Evolutionary conservation across 2,888 invertebrate species (phyloP).

Genomic region (Diplolepis rosae): DNA sequence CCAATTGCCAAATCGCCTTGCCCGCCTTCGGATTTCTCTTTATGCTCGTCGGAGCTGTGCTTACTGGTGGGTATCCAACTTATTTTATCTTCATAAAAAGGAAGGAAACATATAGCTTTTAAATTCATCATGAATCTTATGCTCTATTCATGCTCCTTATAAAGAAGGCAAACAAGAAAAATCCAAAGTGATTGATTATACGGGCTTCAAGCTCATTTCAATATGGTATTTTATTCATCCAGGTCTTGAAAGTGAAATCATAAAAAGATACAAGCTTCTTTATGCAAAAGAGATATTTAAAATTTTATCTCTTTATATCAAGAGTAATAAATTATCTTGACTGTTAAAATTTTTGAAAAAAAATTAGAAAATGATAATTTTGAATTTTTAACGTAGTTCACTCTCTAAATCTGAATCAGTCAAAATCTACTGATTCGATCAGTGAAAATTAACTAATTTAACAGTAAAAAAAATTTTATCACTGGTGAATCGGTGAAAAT

Average conservation of each 20-base stretch:
- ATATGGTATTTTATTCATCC: not conserved
- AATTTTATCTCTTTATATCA: too few relatives aligned
- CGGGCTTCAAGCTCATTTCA: not conserved
- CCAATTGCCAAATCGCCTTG: slow-evolving; percentile 85
- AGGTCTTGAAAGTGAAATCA: not conserved
- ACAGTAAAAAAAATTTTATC: too few relatives aligned
- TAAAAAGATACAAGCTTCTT: not conserved
- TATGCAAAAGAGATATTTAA: too few relatives aligned
- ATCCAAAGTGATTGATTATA: not conserved
- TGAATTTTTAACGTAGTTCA: too few relatives aligned
- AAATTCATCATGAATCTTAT: not conserved
- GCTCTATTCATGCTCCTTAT: not conserved
- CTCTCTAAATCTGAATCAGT: too few relatives aligned
- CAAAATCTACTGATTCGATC: too few relatives aligned
- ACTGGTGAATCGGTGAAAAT: too few relatives aligned
- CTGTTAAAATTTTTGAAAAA: too few relatives aligned
- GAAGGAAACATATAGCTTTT: not conserved
- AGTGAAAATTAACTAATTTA: too few relatives aligned
- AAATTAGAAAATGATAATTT: too few relatives aligned
- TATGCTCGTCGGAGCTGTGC: slow-evolving; percentile 83
- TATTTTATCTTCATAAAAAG: not conserved
- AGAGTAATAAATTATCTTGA: too few relatives aligned
- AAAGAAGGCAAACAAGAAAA: not conserved
- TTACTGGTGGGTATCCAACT: slow-evolving; percentile 77
- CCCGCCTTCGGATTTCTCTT: slow-evolving; percentile 86